phyloP scores from a whole-genome alignment of 2,113 vertebrate genomes.

The Elaphurus davidianus region DNA sequence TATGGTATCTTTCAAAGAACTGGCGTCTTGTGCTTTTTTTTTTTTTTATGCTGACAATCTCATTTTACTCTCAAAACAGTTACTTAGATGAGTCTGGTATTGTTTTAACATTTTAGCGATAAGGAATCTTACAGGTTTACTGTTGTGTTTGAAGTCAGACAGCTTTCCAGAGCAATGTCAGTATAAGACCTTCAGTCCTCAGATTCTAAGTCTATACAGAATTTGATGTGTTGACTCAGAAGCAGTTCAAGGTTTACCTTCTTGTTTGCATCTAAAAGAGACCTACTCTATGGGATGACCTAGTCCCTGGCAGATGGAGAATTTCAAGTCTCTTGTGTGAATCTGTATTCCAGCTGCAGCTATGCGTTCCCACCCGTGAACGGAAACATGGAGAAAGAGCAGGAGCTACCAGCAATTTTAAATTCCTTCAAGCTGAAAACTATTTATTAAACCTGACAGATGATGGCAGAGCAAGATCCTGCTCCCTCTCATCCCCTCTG shows the following conservation, averaged over 20 bases:
- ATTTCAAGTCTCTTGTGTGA: not conserved
- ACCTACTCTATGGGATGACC: not conserved
- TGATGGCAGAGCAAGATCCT: not conserved
- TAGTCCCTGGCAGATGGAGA: not conserved
- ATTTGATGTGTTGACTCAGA: not conserved
- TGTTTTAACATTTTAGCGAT: not conserved
- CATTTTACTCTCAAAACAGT: not conserved
- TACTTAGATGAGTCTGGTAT: not conserved
- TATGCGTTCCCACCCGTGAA: slow-evolving; percentile 16
- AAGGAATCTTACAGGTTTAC: not conserved
- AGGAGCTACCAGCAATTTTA: slow-evolving; percentile 14
- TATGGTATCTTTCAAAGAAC: not conserved
- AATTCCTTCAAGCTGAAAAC: slow-evolving; percentile 55
- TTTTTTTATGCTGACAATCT: not conserved
- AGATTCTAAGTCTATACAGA: not conserved
- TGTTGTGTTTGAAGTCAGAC: not conserved
- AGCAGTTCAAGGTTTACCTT: not conserved
- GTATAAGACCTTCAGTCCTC: not conserved
- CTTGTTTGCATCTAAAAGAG: not conserved
- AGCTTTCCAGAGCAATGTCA: not conserved
- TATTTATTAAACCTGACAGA: slow-evolving; percentile 57
- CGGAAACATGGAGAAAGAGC: not conserved
- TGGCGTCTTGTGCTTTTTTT: not conserved
- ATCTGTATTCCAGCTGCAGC: slow-evolving; percentile 43
- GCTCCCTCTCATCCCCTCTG: slow-evolving; percentile 29